Conservation (phyloP, 2,113 vertebrate genomes). For the Eubucco bourcierii region DNA sequence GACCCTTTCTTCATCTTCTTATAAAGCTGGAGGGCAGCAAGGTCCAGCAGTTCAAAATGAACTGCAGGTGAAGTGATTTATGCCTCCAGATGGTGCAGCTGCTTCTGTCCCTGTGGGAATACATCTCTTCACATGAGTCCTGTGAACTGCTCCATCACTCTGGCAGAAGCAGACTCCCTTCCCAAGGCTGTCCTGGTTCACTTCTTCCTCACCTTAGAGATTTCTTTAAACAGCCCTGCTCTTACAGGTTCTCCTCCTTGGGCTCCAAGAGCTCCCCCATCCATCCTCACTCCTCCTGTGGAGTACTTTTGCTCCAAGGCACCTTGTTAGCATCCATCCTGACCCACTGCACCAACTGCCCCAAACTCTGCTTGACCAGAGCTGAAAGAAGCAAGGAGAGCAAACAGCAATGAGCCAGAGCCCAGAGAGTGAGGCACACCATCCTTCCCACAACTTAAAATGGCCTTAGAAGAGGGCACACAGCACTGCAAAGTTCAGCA, state of each 20-base stretch:
- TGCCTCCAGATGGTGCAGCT: neutral
- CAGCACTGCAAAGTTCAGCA: neutral
- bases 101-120: neutral
- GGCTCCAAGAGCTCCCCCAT: neutral
- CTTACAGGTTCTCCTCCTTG: neutral
- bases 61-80: neutral
- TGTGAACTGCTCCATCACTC: neutral
- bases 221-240: neutral
- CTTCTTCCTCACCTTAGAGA: neutral
- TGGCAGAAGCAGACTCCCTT: neutral
- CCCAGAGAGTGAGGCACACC: fast-evolving
- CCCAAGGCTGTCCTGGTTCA: neutral
- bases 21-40: neutral
- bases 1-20: neutral
- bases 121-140: neutral
- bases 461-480: neutral
- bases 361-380: neutral
- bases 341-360: neutral
- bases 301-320: neutral
- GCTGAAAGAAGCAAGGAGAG: neutral
- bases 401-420: fast-evolving
- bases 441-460: neutral
- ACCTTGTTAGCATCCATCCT: neutral
- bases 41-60: neutral
- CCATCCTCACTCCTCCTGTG: neutral